Evolutionary conservation across 2,797 vertebrate genomes (phyloP), one percentile per base, ranked within the genome.

Genomic region (Pangasius macronema): DNA sequence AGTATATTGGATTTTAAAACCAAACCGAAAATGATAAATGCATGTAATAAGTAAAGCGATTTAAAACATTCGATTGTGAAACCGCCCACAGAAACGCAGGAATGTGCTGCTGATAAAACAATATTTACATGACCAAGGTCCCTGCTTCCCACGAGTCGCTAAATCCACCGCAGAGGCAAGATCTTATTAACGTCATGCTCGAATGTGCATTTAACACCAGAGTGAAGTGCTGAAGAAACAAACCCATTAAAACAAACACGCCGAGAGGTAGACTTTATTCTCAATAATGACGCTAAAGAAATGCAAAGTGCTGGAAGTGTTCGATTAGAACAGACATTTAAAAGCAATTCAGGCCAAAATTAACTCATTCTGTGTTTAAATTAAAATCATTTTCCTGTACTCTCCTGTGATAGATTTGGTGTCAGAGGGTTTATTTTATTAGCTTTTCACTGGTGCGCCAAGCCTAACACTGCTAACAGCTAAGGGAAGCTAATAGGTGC

Each of bases 71-170:
- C 8, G 18, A 33, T 7, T 55, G 82, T 57, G 55, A 77, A 81
- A 6, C 33, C 5, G 10, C 67, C 46, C 24, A 30, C 57, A 84
- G 59, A 67, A 86, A 65, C 68, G 33, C 49, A 63, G 36, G 61
- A 86, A 82, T 77, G 39, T 39, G 33, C 51, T 27, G 46, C 67
- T 10, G 87, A 65, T 82, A 55, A 46, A 88, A 86, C 63, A 87
- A 86, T 51, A 88, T 89, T 83, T 89, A 76, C 77, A 77, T 76
- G 65, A 86, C 88, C 86, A 70, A n/a, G 51, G 86, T 65, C 83
- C 46, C 49, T 51, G 46, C 75, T 83, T 24, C 75, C 85, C 63
- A 80, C 3, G 33, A 73, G 55, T 73, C 49, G 72, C n/a, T 8
- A 51, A 73, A 72, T 67, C 33, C 42, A 59, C 30, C 70, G 39